phyloP scores from a whole-genome alignment of 2,797 vertebrate species.

The Valencia hispanica region DNA sequence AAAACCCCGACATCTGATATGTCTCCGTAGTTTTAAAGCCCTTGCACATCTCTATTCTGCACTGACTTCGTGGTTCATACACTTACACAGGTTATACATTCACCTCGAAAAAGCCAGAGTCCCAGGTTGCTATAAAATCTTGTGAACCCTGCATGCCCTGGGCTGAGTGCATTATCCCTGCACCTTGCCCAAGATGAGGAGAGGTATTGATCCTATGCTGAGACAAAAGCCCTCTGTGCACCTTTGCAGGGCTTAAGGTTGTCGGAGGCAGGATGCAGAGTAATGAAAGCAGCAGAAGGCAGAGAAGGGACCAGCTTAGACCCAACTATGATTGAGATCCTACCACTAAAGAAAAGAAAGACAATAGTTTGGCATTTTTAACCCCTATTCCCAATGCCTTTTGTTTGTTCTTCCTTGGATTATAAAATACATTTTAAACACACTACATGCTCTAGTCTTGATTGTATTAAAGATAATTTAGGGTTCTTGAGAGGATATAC shows the following conservation, averaged over 20 bases:
- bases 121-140: conserved; percentile 40
- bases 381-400: conserved; percentile 18
- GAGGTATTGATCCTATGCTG: conserved; percentile 70
- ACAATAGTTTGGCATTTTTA: conserved; percentile 36
- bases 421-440: conserved; percentile 44
- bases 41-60: conserved; percentile 8
- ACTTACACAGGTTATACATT: conserved; percentile 23
- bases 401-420: conserved; percentile 16
- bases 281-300: conserved; percentile 66
- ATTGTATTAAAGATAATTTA: conserved; percentile 48
- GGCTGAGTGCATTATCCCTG: conserved; percentile 70
- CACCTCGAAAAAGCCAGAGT: conserved; percentile 32
- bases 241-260: conserved; percentile 61
- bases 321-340: conserved; percentile 66
- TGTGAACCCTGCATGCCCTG: conserved; percentile 44
- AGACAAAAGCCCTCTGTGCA: conserved; percentile 65
- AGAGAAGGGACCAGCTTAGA: conserved; percentile 44
- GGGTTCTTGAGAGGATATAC: conserved; percentile 40
- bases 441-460: conserved; percentile 25
- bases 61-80: conserved; percentile 5
- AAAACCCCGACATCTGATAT: not conserved
- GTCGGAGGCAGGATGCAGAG: conserved; percentile 56
- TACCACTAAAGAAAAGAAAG: conserved; percentile 45
- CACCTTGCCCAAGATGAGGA: conserved; percentile 69
- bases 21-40: not conserved